Evolutionary conservation across 2,888 invertebrate species (phyloP).

Genomic region (Cinara cedri): DNA sequence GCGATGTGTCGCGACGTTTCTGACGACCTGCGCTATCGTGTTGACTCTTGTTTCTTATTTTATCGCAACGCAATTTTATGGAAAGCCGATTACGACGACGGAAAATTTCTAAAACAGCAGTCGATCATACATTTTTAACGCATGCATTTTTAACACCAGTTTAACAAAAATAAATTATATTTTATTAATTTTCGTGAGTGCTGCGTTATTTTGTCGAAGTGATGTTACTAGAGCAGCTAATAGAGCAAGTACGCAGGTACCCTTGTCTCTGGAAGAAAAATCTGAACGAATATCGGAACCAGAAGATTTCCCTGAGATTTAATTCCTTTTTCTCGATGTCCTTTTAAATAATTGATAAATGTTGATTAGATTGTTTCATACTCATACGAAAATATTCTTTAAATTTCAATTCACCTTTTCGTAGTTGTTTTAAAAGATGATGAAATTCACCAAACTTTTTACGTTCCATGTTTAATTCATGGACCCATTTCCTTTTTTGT

Average conservation of each 20-base stretch:
- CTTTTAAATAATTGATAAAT: too few species aligned
- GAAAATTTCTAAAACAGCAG: too few species aligned
- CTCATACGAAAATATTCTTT: slow-evolving; percentile 34
- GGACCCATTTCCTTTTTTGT: too few species aligned
- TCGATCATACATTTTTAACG: background rate
- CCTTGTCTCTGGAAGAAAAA: slow-evolving; percentile 1
- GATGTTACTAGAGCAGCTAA: slow-evolving; percentile 12
- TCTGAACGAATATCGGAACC: too few species aligned
- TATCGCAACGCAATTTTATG: too few species aligned
- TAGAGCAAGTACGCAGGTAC: slow-evolving; percentile 7
- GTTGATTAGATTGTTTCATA: slow-evolving; percentile 23
- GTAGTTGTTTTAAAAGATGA: slow-evolving; percentile 26
- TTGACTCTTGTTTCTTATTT: too few species aligned
- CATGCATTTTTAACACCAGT: slow-evolving; percentile 22
- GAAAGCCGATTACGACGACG: too few species aligned
- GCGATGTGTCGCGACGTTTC: too few species aligned
- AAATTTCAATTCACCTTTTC: slow-evolving; percentile 24
- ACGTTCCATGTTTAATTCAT: too few species aligned
- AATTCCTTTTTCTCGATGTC: slow-evolving; percentile 16
- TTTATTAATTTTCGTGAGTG: slow-evolving; percentile 10
- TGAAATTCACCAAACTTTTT: slow-evolving; percentile 37
- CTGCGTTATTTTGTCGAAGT: background rate
- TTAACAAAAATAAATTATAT: background rate
- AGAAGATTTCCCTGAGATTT: too few species aligned
- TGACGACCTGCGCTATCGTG: too few species aligned